Evolutionary conservation across 2,113 vertebrate genomes (phyloP).

Genomic region (Grammomys surdaster): DNA sequence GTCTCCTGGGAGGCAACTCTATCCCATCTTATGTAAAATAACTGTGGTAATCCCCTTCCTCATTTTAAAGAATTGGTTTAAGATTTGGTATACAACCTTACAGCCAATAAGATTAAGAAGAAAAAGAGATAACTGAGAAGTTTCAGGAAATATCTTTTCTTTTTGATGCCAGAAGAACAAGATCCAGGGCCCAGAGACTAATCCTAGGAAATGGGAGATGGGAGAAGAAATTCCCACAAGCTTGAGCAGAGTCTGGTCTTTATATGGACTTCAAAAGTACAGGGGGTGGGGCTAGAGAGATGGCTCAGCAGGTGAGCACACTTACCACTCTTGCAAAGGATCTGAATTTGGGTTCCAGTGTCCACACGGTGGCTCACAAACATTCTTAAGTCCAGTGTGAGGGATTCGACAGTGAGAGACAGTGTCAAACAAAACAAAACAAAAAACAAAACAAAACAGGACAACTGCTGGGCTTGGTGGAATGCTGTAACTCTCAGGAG

Average conservation of each 20-base stretch:
- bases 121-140: not conserved
- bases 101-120: constrained; percentile 2
- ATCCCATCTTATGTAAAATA: not conserved
- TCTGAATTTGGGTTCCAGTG: not conserved
- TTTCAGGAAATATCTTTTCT: constrained; percentile 20
- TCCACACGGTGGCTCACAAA: not conserved
- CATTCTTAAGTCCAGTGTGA: not conserved
- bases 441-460: not conserved
- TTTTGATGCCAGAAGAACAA: not conserved
- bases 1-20: constrained; percentile 1
- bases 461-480: not conserved
- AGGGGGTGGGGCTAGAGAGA: not conserved
- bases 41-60: not conserved
- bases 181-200: not conserved
- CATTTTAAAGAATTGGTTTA: constrained; percentile 7
- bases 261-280: not conserved
- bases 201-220: not conserved
- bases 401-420: not conserved
- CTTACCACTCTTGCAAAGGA: not conserved
- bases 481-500: not conserved
- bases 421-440: not conserved
- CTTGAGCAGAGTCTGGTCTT: not conserved
- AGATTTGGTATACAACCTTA: not conserved
- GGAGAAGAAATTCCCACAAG: not conserved
- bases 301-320: not conserved